Evolutionary conservation across 2,888 invertebrate genomes (phyloP).

Genomic region (Brachyptera putata): DNA sequence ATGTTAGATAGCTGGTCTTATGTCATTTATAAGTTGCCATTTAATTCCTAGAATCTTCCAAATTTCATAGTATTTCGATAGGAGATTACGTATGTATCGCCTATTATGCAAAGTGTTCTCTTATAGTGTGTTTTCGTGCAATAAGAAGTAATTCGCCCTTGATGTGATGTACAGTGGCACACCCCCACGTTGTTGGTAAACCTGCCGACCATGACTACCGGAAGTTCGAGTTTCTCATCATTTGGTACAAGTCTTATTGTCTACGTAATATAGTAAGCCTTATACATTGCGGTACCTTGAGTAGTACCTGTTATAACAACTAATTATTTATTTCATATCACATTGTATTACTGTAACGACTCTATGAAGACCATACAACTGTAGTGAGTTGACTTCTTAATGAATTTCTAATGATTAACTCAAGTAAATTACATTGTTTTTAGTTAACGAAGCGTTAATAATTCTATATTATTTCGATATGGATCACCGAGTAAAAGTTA

Average conservation of each 20-base stretch:
- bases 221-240: conserved; percentile 13
- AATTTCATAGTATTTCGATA: no score
- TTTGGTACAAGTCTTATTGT: conserved; percentile 1
- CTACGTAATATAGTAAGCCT: not conserved
- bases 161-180: not conserved
- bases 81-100: no score
- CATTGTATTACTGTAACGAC: not conserved
- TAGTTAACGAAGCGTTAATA: not conserved
- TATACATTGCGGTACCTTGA: conserved; percentile 17
- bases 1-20: no score
- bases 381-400: not conserved
- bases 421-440: not conserved
- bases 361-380: not conserved
- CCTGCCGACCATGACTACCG: not conserved
- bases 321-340: not conserved
- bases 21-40: no score
- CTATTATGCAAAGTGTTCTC: no score
- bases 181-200: not conserved
- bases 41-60: no score
- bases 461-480: not conserved
- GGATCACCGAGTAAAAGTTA: not conserved
- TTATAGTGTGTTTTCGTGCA: not conserved
- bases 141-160: not conserved
- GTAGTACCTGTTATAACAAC: not conserved
- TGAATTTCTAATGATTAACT: not conserved